Percentiles rank a stretch among this genome's conserved stretches.
phyloP scores from a whole-genome alignment of 2,888 invertebrate species.

The Zele albiditarsus region DNA sequence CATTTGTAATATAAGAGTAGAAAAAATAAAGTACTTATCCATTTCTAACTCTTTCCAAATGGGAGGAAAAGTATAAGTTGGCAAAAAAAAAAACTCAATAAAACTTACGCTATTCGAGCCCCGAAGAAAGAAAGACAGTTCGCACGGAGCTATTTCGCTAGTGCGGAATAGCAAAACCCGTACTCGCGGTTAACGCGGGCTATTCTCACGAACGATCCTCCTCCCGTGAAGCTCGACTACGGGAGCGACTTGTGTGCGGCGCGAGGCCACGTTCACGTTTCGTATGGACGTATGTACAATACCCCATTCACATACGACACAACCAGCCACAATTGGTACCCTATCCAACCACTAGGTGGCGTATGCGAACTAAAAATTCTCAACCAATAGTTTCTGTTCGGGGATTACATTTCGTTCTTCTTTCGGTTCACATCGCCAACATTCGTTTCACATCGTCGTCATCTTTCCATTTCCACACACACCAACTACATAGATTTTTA shows the following conservation, averaged over 20 bases:
- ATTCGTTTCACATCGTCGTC: slow-evolving; percentile 20
- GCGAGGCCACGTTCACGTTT: slow-evolving; percentile 48
- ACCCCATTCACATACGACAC: slow-evolving; percentile 37
- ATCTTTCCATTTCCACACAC: not conserved
- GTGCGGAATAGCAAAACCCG: slow-evolving; percentile 69
- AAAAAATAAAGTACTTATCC: too few species aligned
- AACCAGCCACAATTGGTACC: slow-evolving; percentile 24
- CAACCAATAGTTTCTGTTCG: slow-evolving; percentile 34
- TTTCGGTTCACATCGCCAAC: slow-evolving; percentile 14
- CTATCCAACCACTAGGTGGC: slow-evolving; percentile 23
- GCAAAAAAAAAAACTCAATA: slow-evolving; percentile 16
- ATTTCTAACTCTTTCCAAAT: too few species aligned
- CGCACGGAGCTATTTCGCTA: slow-evolving; percentile 71
- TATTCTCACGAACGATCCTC: slow-evolving; percentile 70
- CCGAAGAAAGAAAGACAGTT: slow-evolving; percentile 68
- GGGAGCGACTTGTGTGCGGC: slow-evolving; percentile 42
- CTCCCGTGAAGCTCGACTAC: slow-evolving; percentile 61
- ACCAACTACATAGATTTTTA: not conserved
- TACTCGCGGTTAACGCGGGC: slow-evolving; percentile 58
- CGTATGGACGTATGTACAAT: slow-evolving; percentile 29
- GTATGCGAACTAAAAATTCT: not conserved
- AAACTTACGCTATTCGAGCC: slow-evolving; percentile 69
- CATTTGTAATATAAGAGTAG: too few species aligned
- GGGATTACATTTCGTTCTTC: not conserved
- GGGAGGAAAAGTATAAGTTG: too few species aligned